These are phyloP conservation scores for Pomatostomus ruficeps DNA, from an alignment of 2,113 vertebrate species.

Conservation along the genomic window DNA sequence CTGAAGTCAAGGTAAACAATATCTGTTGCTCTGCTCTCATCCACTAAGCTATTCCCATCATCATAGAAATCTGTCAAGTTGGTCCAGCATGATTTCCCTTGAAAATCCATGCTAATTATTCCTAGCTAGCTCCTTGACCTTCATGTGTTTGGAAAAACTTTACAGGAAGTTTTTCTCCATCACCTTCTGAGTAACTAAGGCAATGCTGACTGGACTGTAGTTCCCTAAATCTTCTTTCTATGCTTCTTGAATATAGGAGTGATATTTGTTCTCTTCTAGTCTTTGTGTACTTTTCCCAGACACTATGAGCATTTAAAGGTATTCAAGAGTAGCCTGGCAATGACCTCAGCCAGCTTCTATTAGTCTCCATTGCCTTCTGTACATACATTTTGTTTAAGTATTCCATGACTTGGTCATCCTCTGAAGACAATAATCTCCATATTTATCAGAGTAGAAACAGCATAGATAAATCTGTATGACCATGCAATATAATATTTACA, in stretches of 20 bases:
- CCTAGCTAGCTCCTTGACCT: background rate
- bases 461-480: background rate
- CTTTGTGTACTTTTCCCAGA: background rate
- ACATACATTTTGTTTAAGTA: background rate
- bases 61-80: background rate
- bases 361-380: fast-evolving
- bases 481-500: background rate
- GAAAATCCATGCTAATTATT: background rate
- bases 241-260: background rate
- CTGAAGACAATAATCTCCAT: background rate
- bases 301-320: background rate
- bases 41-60: background rate
- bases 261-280: background rate
- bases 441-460: background rate
- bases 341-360: background rate
- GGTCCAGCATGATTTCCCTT: background rate
- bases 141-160: background rate
- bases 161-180: background rate
- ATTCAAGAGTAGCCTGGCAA: background rate
- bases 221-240: background rate
- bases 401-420: background rate
- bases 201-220: background rate
- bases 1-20: background rate
- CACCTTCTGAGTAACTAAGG: background rate
- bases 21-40: background rate